Evolutionary conservation across 2,888 invertebrate species (phyloP), one percentile per base, ranked within the genome.

Genomic region (Drosophila fulvimacula): DNA sequence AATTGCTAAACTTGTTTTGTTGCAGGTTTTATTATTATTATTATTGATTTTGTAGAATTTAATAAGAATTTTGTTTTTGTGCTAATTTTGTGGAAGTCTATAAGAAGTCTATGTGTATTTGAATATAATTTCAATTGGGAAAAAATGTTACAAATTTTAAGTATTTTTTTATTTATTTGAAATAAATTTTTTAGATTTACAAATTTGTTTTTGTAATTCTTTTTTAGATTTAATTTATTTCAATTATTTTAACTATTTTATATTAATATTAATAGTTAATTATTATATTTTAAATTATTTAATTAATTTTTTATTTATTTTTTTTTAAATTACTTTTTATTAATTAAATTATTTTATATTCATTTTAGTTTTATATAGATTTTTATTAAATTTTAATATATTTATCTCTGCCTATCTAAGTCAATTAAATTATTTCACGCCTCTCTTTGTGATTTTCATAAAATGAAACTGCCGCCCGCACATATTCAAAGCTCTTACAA

Each of bases 381-480:
- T 36, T 15, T 15, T 36, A 36, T 15, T 15, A 15, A 15, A 15
- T 36, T 36, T 15, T 15, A 11, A 2, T 11, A 11, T 11, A n/a
- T n/a, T 38, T n/a, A 3, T 21, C 38, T 46, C 9, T 10, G 1
- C 10, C 7, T 7, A 7, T 4, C 15, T 34, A 5, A 21, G 3
- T 5, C 3, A 17, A 34, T 6, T 5, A 21, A 15, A 32, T 7
- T 11, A 44, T 32, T 9, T 32, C 13, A 21, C n/a, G 9, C 7
- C 5, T 13, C 17, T 57, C 56, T 44, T 36, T 44, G 24, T 1
- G 15, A 57, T 36, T 46, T 15, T 57, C 36, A 46, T 36, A 17
- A 46, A 19, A 17, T 46, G 2, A 10, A 34, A 42, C n/a, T 34
- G 11, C 11, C 6, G 32, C 5, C 3, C 1, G 9, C 9, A 5